Evolutionary conservation across 2,113 vertebrate species (phyloP), one percentile per base, ranked within the genome.

Genomic region (Pipa parva): DNA sequence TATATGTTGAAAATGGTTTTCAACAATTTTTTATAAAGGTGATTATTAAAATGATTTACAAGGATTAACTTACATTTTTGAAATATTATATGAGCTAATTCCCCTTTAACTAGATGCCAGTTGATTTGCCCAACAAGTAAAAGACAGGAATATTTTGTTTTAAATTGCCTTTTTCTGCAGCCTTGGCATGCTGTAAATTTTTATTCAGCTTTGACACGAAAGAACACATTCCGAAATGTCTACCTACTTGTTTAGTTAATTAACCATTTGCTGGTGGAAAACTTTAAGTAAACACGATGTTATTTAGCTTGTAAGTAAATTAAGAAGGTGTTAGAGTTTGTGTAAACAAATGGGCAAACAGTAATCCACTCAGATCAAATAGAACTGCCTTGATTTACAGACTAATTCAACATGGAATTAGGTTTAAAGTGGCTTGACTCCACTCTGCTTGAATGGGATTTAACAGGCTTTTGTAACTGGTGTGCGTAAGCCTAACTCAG

Each of bases 391-490:
- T 72, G 55, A 72, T 33, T 64, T 68, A 68, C 33, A 69, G 10
- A 31, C 46, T 68, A 59, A 70, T 21, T n/a, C 48, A 61, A 61
- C 36, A 70, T 61, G 58, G 66, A 57, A 61, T 27, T 31, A 22
- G 56, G 21, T 42, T 59, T 51, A 59, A 60, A 59, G 55, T 49
- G 58, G 31, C 48, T 68, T 55, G 29, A 55, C 36, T 50, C 55
- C 56, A 59, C 56, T 37, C 55, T 12, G 31, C 20, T 45, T 68
- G 65, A 68, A 59, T 48, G 31, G 42, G 45, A 39, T 59, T 68
- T 68, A 51, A 45, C 45, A 54, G 57, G 58, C 66, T 70, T 70
- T 70, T 70, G 57, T 28, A 51, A 68, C 45, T 68, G 29, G 59
- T 21, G 64, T 36, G 39, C 51, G 22, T 69, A 42, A 69, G 50